Base-by-base conservation (phyloP, 1,140 invertebrate species). In the Capitella teleta region DNA sequence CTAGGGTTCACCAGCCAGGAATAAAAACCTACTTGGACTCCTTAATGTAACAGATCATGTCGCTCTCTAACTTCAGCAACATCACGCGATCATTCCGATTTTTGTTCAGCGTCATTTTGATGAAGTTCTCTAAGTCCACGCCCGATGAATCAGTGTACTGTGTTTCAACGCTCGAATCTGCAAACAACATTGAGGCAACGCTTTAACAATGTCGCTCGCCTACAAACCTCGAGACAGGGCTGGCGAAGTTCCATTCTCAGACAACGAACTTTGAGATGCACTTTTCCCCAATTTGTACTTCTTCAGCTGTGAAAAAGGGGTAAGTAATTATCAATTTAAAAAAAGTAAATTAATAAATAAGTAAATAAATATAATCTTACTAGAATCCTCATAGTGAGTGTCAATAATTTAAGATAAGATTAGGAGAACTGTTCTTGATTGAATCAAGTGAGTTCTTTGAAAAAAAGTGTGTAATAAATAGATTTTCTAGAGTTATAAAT, bases 101-200 rank as follows among this genome's bases (percentile, higher is more conserved):
- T 63, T 87, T 86, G 69, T 93, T 90, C 45, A 95, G 76, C 0
- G 89, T 93, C 46, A 87, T 85, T 28, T 83, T 82, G 47, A 96
- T 86, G 67, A 95, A 96, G 44, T 81, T 78, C 38, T 86, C 79
- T 48, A 94, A 70, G 71, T 95, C 86, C 28, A 82, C 80, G 18
- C 85, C 84, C 49, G 83, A 83, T 47, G 80, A 83, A 61, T 87
- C 85, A 49, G 72, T 77, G 52, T 77, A 77, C 49, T 82, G 55
- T 28, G 57, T 80, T 54, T 93, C 88, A 24, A 80, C 80, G 67
- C 84, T 89, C 51, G 85, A 89, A 61, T 78, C 77, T 76, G 59
- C 32, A 34, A 12, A 34, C 16, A 10, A 16, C 32, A 34, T 12
- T 12, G 10, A 34, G 16, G 10, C 32, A 10, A 12, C 16, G 32